These are phyloP conservation scores for Galaxias olidus DNA, from an alignment of 2,797 vertebrate genomes.

Conservation along the genomic window DNA sequence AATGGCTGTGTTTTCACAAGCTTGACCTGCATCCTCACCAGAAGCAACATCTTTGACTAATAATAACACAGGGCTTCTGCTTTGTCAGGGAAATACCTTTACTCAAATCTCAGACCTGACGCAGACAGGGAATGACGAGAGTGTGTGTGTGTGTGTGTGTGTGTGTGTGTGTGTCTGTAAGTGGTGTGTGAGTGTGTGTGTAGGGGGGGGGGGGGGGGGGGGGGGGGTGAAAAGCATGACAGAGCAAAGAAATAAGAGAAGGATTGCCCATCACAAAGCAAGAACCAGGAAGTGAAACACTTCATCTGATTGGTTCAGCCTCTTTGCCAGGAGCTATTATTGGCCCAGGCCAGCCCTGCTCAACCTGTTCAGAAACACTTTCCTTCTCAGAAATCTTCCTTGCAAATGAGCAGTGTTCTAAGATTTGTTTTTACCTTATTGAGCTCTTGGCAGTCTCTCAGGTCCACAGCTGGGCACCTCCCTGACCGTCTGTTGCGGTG, in stretches of 20 bases:
- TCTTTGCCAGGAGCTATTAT: neutral
- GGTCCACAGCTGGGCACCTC: no score
- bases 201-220: no score
- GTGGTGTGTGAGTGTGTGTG: neutral
- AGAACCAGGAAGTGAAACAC: no score
- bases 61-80: neutral
- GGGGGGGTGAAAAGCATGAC: neutral
- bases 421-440: neutral
- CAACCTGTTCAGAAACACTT: slow-evolving; percentile 39
- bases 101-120: slow-evolving; percentile 3
- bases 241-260: neutral
- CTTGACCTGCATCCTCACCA: no score
- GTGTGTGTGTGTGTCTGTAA: neutral
- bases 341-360: slow-evolving; percentile 27
- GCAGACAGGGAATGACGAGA: neutral
- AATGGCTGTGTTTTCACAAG: no score
- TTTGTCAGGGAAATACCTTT: slow-evolving; percentile 21
- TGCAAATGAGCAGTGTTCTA: slow-evolving; percentile 23
- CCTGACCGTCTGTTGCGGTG: no score
- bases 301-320: neutral
- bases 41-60: no score
- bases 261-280: neutral
- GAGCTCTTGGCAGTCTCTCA: no score
- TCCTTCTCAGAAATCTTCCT: slow-evolving; percentile 22
- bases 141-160: no score